Conservation (phyloP, 2,113 vertebrate species). For the Pterocles gutturalis region DNA sequence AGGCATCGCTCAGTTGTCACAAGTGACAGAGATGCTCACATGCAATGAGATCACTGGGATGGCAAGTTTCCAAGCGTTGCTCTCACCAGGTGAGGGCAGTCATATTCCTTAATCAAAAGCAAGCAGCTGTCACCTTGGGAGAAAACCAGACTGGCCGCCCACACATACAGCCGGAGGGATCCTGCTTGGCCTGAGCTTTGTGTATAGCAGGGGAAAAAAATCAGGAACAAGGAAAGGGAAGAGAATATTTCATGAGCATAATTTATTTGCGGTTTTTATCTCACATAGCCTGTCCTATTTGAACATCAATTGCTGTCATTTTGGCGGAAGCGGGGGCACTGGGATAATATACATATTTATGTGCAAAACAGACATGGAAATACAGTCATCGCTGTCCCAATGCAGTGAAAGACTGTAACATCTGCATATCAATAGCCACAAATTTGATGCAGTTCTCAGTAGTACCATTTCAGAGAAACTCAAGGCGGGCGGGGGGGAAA, state of each 20-base stretch:
- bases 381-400: not conserved
- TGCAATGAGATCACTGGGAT: not conserved
- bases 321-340: not conserved
- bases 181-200: constrained; percentile 6
- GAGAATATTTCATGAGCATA: not conserved
- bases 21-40: not conserved
- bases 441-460: constrained; percentile 34
- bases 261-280: constrained; percentile 7
- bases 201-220: not conserved
- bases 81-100: constrained; percentile 69
- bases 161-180: not conserved
- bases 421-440: constrained; percentile 66
- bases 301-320: not conserved
- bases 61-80: not conserved
- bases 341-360: constrained; percentile 47
- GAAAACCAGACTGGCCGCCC: constrained; percentile 24
- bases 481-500: not conserved
- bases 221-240: not conserved
- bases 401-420: constrained; percentile 36
- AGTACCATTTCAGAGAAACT: not conserved
- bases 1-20: not conserved
- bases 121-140: constrained; percentile 13
- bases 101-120: constrained; percentile 49
- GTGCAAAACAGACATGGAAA: constrained; percentile 32
- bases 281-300: not conserved